Conservation (phyloP, 1,140 invertebrate species). For the Chrysoperla carnea region DNA sequence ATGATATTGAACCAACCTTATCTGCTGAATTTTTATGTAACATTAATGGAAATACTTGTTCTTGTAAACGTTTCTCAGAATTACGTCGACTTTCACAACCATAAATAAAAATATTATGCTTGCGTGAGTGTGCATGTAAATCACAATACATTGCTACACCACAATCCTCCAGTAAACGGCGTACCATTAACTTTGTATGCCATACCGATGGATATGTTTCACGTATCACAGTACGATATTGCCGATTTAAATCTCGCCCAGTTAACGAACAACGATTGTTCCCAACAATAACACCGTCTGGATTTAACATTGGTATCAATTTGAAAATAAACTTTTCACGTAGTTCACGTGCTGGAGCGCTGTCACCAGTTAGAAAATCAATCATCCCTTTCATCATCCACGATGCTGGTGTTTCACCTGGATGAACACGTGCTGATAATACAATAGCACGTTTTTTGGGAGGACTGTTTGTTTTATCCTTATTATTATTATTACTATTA, state of each 20-base stretch:
- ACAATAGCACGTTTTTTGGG: constrained; percentile 63
- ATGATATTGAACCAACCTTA: too few species aligned
- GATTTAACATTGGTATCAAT: constrained; percentile 89
- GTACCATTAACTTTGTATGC: constrained; percentile 79
- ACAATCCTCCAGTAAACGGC: constrained; percentile 77
- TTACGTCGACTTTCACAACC: constrained; percentile 80
- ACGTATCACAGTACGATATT: constrained; percentile 73
- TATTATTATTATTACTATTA: neutral
- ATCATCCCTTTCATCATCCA: constrained; percentile 96
- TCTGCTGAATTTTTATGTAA: constrained; percentile 81
- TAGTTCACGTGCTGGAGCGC: constrained; percentile 58
- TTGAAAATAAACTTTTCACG: constrained; percentile 91
- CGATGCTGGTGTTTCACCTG: constrained; percentile 87
- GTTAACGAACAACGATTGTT: constrained; percentile 79
- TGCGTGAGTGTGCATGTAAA: constrained; percentile 86
- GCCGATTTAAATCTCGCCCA: constrained; percentile 73
- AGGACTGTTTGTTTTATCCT: constrained; percentile 7
- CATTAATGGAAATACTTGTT: constrained; percentile 86
- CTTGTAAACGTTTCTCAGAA: constrained; percentile 57
- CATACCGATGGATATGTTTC: constrained; percentile 86
- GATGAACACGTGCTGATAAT: constrained; percentile 81
- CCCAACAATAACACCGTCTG: constrained; percentile 89
- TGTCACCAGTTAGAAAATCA: constrained; percentile 75
- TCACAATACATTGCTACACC: constrained; percentile 89
- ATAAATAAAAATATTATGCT: constrained; percentile 91